Evolutionary conservation across 2,113 vertebrate species (phyloP).

Genomic region (Oceanodroma tethys): DNA sequence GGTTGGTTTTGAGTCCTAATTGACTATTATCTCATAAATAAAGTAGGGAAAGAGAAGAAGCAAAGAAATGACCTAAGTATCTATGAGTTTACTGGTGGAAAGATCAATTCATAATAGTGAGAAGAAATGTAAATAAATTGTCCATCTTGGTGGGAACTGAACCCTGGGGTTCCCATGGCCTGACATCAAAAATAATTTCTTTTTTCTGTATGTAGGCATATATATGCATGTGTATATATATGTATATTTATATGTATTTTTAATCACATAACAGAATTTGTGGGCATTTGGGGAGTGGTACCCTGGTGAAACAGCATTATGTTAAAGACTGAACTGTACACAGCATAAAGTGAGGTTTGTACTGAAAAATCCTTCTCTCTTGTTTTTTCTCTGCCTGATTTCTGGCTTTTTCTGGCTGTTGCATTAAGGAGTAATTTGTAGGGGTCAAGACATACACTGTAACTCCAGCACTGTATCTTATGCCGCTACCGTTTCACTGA

Average conservation of each 20-base stretch:
- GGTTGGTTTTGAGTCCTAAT: neutral
- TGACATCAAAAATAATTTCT: neutral
- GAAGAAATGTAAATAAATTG: conserved; percentile 10
- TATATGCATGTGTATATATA: neutral
- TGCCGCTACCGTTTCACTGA: neutral
- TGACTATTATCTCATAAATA: neutral
- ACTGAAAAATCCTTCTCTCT: neutral
- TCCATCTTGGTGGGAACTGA: neutral
- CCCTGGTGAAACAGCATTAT: neutral
- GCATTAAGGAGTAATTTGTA: neutral
- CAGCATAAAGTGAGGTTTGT: neutral
- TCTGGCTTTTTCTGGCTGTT: neutral
- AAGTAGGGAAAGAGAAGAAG: neutral
- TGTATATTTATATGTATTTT: neutral
- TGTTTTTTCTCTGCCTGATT: neutral
- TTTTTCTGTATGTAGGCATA: neutral
- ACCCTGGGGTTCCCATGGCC: neutral
- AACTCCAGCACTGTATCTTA: neutral
- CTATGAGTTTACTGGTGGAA: neutral
- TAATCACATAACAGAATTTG: neutral
- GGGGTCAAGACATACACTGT: neutral
- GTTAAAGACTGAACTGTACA: neutral
- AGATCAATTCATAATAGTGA: neutral
- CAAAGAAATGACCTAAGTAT: neutral
- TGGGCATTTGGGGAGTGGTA: neutral